Conservation (phyloP, 92 coral and sea anemone genomes). For the Siderastrea siderea region DNA sequence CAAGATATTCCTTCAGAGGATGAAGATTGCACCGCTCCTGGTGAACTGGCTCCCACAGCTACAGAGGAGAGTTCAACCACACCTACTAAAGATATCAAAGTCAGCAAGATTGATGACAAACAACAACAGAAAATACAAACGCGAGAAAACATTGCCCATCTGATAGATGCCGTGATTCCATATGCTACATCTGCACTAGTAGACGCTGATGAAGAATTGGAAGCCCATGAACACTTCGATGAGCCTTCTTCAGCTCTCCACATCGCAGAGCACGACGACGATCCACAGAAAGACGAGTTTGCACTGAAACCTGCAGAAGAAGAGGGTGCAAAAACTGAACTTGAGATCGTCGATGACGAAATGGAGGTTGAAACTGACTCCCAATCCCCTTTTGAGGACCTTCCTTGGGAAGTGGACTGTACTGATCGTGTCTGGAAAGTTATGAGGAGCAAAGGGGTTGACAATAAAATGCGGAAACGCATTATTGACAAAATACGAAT, state of each 20-base stretch:
- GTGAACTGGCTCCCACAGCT: not conserved
- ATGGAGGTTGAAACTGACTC: slow-evolving; percentile 45
- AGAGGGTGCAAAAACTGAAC: not conserved
- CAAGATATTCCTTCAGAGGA: not conserved
- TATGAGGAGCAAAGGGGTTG: slow-evolving; percentile 73
- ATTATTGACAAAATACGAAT: slow-evolving; percentile 80
- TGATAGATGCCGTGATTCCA: not conserved
- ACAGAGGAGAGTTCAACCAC: not conserved
- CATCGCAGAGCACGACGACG: no score
- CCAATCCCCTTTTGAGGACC: slow-evolving; percentile 82
- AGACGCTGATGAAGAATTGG: not conserved
- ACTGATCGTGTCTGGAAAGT: slow-evolving; percentile 92
- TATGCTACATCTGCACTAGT: not conserved
- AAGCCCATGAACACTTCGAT: not conserved
- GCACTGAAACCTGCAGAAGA: not conserved
- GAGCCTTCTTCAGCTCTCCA: not conserved
- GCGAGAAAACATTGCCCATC: not conserved
- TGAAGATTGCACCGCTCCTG: not conserved
- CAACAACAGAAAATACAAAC: slow-evolving; percentile 8
- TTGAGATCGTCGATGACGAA: slow-evolving; percentile 11
- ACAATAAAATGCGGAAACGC: slow-evolving; percentile 45
- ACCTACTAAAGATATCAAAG: not conserved
- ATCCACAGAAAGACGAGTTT: not conserved
- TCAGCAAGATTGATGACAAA: slow-evolving; percentile 2
- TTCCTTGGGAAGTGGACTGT: slow-evolving; percentile 97